Percentiles rank a stretch among this genome's conserved stretches.
phyloP scores from a whole-genome alignment of 2,888 invertebrate genomes.

The Psylliodes chrysocephalus region DNA sequence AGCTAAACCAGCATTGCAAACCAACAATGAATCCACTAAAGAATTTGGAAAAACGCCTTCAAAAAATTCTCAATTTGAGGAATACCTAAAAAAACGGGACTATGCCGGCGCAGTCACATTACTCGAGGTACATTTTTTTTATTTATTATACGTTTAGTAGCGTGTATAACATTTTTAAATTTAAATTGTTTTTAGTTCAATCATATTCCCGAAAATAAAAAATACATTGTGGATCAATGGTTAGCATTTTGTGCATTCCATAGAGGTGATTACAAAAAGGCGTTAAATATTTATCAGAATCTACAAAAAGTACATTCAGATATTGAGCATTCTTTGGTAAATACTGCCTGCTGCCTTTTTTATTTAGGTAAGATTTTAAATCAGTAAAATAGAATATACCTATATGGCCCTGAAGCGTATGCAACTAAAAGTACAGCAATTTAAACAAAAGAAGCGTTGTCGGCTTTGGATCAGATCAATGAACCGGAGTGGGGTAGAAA shows the following conservation, averaged over 20 bases:
- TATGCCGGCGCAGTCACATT: slow-evolving; percentile 94
- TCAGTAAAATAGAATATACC: too few relatives aligned
- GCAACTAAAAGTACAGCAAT: background rate
- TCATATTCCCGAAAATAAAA: slow-evolving; percentile 65
- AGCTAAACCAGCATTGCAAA: slow-evolving; percentile 79
- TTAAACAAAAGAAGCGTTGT: too few relatives aligned
- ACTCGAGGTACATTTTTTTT: slow-evolving; percentile 76
- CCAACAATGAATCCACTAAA: slow-evolving; percentile 59
- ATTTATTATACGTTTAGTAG: background rate
- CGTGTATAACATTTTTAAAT: background rate
- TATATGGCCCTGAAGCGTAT: too few relatives aligned
- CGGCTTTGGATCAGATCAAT: too few relatives aligned
- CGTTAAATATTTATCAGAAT: slow-evolving; percentile 77
- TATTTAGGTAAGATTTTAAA: slow-evolving; percentile 82
- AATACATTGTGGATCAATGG: slow-evolving; percentile 79
- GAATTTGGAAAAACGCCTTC: slow-evolving; percentile 44
- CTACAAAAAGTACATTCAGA: slow-evolving; percentile 67
- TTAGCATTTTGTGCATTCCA: slow-evolving; percentile 96
- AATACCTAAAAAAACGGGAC: slow-evolving; percentile 89
- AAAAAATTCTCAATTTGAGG: slow-evolving; percentile 83
- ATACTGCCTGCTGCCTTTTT: slow-evolving; percentile 94
- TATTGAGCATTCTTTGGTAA: slow-evolving; percentile 75
- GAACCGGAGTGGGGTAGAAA: too few relatives aligned
- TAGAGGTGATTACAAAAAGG: slow-evolving; percentile 89
- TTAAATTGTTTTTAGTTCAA: slow-evolving; percentile 65